Base-by-base conservation (phyloP, 64 coral and sea anemone species). In the Hydrozoanthus tunicans region DNA sequence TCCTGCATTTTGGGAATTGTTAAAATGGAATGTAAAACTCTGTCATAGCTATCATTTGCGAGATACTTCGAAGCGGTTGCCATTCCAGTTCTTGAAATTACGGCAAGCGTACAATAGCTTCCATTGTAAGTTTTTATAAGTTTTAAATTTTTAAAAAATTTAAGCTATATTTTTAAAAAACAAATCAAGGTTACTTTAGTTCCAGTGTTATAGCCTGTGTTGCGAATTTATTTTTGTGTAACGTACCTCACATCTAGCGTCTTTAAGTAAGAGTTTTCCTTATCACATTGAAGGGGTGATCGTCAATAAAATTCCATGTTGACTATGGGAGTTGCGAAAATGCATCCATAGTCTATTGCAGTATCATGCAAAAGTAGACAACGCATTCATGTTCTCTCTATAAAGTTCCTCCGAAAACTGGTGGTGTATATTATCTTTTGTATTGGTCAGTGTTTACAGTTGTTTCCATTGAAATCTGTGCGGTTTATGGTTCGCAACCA, bases 51-150 rank as follows among this genome's bases (percentile, higher is more conserved):
- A 57, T 25, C 52, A 85, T 64, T 85, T 85, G 14, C 43, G 63
- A 4, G 56, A 25, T 5, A 80, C 15, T 11, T 12, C 24, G 14
- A 56, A 17, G 63, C 81, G 81, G 82, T 64, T 15, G 17, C 56
- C 64, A 56, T 15, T 85, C 51, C 68, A 85, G 56, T 53, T 69
- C 63, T 85, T 69, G 51, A 12, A 26, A 85, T 7, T 85, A 70
- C 13, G 9, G 10, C 5, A 14, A 85, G 6, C n/a, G 82, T 65
- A 5, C 32, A 52, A 12, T 51, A 52, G 61, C 27, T 82, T 64
- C 65, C 13, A 12, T 27, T 51, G 2, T 63, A 43, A 64, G 14
- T 6, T 13, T 64, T 64, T 53, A 64, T 32, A 82, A 6, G 26
- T 32, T 52, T 7, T 62, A 52, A 32, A 5, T 82, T 81, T 57